phyloP scores from a whole-genome alignment of 2,797 vertebrate genomes.

The Astyanax mexicanus region DNA sequence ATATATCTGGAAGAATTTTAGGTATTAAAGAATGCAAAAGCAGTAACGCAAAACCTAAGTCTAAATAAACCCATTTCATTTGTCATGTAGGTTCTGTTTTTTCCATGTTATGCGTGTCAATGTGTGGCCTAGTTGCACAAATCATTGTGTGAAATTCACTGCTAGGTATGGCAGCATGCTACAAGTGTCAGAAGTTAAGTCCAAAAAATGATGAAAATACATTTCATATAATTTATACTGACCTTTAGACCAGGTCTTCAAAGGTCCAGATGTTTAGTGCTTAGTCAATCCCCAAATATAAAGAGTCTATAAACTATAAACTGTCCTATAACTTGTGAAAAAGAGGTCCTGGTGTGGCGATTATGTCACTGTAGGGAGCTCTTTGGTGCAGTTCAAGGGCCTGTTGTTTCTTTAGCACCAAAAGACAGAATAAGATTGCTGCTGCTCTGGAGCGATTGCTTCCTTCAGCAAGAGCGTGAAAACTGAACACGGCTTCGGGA shows the following conservation, averaged over 20 bases:
- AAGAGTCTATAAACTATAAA: neutral
- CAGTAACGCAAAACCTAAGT: neutral
- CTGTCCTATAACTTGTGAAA: conserved; percentile 68
- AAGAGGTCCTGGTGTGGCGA: conserved; percentile 85
- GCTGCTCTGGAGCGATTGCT: conserved; percentile 84
- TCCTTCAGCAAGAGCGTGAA: conserved; percentile 85
- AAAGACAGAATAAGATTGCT: conserved; percentile 89
- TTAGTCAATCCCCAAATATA: neutral
- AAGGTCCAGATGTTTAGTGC: neutral
- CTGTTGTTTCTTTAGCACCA: conserved; percentile 90
- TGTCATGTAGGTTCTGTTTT: neutral
- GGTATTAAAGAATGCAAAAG: neutral
- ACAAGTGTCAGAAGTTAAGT: neutral
- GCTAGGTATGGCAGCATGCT: neutral
- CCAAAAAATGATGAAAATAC: neutral
- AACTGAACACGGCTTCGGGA: conserved; percentile 75
- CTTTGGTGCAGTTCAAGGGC: conserved; percentile 88
- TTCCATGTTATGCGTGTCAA: conserved; percentile 3
- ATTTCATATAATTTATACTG: neutral
- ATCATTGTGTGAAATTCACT: neutral
- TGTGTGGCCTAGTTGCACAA: neutral
- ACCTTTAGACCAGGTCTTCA: neutral
- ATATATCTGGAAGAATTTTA: neutral
- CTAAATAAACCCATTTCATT: neutral
- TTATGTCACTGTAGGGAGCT: conserved; percentile 89